Base-by-base conservation (phyloP, 1,140 invertebrate species). In the Anastrepha obliqua region DNA sequence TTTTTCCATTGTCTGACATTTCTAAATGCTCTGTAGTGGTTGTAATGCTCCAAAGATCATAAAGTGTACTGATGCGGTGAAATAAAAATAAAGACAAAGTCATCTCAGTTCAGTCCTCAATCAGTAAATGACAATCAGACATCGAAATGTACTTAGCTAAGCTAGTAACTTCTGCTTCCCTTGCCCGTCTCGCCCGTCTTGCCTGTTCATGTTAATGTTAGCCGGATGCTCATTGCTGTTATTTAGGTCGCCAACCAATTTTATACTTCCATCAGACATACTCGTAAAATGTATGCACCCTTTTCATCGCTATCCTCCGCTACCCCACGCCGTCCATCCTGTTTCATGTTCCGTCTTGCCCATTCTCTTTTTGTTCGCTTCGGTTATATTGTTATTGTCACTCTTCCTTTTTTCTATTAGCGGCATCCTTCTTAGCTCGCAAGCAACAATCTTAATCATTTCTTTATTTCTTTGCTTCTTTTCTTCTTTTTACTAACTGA, bases 51-150 rank as follows among this genome's bases (percentile, higher is more conserved):
- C 42, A 42, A 47, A 47, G 67, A 74, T 74, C 67, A 74, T 74
- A 47, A 74, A 74, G 15, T 44, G 67, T 74, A 74, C 67, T 74
- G 42, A 15, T 74, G 67, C 42, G 67, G 67, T 44, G 67, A 74
- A 74, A 74, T 74, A 74, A 74, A 74, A 74, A 74, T 74, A 74
- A 74, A 74, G 42, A 42, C 51, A 17, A 74, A 74, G 39, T 44
- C 42, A 47, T 15, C 44, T 44, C 67, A 42, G 67, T 44, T 44
- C 67, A 74, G 39, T 74, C 67, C 11, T 9, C 42, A 74, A 39
- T 47, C 42, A 74, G 67, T 74, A 47, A 74, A 44, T n/a, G 67
- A 42, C 67, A 74, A 74, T 74, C 67, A 47, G 67, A 74, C 42
- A 74, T 17, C 42, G 67, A 74, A 74, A 74, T 74, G 67, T 74